A percentile compares a stretch with the other conserved stretches of the same genome.
phyloP scores from a whole-genome alignment of 2,797 vertebrate genomes.

The Poeciliopsis presidionis region DNA sequence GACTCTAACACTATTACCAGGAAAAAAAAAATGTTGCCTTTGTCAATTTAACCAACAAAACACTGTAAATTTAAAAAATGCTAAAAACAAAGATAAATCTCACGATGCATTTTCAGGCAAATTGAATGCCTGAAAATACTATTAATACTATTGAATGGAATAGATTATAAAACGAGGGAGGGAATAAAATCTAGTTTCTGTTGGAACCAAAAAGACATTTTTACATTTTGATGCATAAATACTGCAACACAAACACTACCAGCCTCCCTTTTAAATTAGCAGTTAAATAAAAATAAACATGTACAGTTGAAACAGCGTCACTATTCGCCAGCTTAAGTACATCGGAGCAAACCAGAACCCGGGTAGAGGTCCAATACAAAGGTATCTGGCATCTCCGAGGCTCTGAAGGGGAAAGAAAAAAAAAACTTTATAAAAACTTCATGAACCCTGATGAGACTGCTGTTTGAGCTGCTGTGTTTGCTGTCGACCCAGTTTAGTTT shows the following conservation, averaged over 20 bases:
- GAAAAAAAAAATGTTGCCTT: background rate
- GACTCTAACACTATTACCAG: background rate
- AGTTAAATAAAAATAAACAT: background rate
- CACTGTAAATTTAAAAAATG: background rate
- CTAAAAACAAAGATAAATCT: background rate
- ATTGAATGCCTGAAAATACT: too few species aligned
- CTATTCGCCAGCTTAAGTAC: background rate
- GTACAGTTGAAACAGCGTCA: background rate
- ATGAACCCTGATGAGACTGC: background rate
- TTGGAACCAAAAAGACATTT: background rate
- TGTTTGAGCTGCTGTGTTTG: slow-evolving; percentile 11
- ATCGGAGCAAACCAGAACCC: slow-evolving; percentile 2
- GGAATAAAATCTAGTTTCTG: background rate
- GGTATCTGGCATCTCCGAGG: background rate
- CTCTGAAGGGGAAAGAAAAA: background rate
- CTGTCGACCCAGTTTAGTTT: slow-evolving; percentile 12
- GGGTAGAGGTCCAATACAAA: background rate
- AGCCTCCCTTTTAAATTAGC: background rate
- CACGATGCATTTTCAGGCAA: background rate
- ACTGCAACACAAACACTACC: background rate
- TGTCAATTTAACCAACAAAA: background rate
- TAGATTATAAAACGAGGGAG: background rate
- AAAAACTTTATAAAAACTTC: background rate
- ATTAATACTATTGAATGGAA: background rate
- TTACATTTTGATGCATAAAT: background rate